These are phyloP conservation scores for Agrypnus murinus DNA, from an alignment of 2,888 invertebrate species.

Conservation along the genomic window DNA sequence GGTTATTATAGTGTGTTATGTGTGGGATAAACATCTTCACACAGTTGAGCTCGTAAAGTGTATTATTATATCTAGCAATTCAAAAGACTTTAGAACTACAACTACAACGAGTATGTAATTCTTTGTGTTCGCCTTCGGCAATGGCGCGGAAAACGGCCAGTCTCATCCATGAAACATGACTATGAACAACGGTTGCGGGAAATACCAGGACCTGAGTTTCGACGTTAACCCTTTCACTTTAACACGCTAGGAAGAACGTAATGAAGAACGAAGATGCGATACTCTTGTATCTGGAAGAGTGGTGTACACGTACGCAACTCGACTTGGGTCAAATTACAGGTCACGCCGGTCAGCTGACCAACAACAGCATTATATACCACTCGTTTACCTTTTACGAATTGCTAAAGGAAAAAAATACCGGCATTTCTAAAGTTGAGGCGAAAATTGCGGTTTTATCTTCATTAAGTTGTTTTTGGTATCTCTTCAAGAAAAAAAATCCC, in stretches of 20 bases:
- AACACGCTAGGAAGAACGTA: constrained; percentile 37
- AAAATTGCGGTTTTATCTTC: constrained; percentile 46
- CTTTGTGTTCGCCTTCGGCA: constrained; percentile 53
- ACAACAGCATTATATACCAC: constrained; percentile 34
- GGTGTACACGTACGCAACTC: constrained; percentile 50
- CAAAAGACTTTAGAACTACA: constrained; percentile 42
- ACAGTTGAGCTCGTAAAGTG: constrained; percentile 42
- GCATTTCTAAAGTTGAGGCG: constrained; percentile 46
- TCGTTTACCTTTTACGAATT: constrained; percentile 49
- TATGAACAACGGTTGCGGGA: constrained; percentile 43
- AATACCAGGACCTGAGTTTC: constrained; percentile 33
- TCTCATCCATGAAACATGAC: constrained; percentile 55
- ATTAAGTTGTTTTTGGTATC: constrained; percentile 23
- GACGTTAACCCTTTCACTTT: constrained; percentile 48
- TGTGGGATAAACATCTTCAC: constrained; percentile 49
- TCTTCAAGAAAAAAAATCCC: constrained; percentile 18
- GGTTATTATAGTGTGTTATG: constrained; percentile 6
- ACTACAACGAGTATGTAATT: constrained; percentile 49
- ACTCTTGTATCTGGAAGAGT: constrained; percentile 45
- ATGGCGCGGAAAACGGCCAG: constrained; percentile 53
- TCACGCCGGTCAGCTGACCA: constrained; percentile 52
- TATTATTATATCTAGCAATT: constrained; percentile 52
- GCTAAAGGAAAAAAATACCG: constrained; percentile 44
- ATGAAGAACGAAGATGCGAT: constrained; percentile 42
- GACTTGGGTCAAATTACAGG: constrained; percentile 53